Base-by-base conservation (phyloP, 2,113 vertebrate species). In the Hypocryptadius cinnamomeus region DNA sequence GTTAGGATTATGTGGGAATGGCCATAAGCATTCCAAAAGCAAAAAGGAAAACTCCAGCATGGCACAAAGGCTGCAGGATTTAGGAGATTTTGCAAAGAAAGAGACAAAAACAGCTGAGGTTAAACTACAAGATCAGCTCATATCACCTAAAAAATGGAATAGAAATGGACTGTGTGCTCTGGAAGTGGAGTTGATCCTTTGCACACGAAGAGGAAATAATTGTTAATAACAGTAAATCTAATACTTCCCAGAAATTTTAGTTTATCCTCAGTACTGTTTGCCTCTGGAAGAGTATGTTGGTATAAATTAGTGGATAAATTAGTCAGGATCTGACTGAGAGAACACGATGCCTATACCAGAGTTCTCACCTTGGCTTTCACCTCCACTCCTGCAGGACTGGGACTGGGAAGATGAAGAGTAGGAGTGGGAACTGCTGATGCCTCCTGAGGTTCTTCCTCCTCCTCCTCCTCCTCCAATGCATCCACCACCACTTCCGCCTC, bases 401-500 rank as follows among this genome's bases (percentile, higher is more conserved):
- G 96, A 96, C 69, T 96, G 96, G 69, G 96, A 96, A 63, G 96
- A 96, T 22, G 96, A 96, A 51, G 96, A 93, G 83, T 96, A 96
- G 83, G 95, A 94, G 83, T 96, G 96, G 92, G 95, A 96, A 28
- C 82, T 70, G 83, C 95, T 96, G 79, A 85, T 5, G 2, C 93
- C 93, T 84, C 96, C 96, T 15, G 95, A 96, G 15, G 37, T 25
- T 53, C 90, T 95, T 93, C 95, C 93, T 88, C 95, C 95, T 59
- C 95, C 93, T 59, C 95, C 93, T 85, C 84, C 88, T 77, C 87
- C 87, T 89, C 70, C 76, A 9, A 84, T 31, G 83, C 89, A 83
- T 60, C 50, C 65, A 25, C 92, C 25, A 0, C 95, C 2, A 0
- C 90, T 91, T 72, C 94, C 94, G 0, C 88, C 89, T 70, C 92